Evolutionary conservation across 2,797 vertebrate species (phyloP), one percentile per base, ranked within the genome.

Genomic region (Myripristis murdjan): DNA sequence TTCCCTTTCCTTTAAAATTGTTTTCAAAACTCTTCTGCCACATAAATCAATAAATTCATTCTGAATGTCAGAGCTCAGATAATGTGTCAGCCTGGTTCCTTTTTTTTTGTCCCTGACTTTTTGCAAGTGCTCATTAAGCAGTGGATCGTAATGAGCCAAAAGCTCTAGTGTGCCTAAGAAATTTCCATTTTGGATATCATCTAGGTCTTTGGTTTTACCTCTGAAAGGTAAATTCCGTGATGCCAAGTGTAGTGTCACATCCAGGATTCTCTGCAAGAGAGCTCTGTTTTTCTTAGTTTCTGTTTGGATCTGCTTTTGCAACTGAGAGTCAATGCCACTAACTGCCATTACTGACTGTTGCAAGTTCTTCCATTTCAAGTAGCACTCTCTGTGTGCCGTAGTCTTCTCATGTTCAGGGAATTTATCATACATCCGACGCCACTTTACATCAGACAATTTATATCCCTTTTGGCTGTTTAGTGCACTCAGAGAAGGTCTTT

Each of bases 41-140:
- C 71, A 68, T 31, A 76, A 23, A 9, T 73, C 26, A 54, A 70
- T 82, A 0, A 75, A 82, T 1, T 76, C 35, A 75, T 75, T 80
- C 8, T 75, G 60, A 12, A 16, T 78, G 7, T 68, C 75, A 37
- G 75, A 48, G 57, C 63, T 72, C n/a, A 69, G 39, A 58, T 73
- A 71, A 31, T 73, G 77, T 44, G 61, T 77, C 56, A 80, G 28
- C 22, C 41, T 33, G 43, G 44, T 28, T 59, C 28, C 64, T n/a
- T 64, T 69, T 63, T 46, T 72, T 26, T 66, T 57, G 49, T 79
- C 39, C 58, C 64, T 70, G 26, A 77, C 3, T 54, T 70, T 83
- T 39, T 87, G 23, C 5, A 73, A 70, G 56, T 80, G 62, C 35
- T 83, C 60, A 18, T 79, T 23, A 8, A 77, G 46, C 5, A 75